Percentiles rank a stretch among this genome's conserved stretches.
Evolutionary conservation across 1,140 invertebrate genomes (phyloP).

Genomic region (Lethrus apterus): DNA sequence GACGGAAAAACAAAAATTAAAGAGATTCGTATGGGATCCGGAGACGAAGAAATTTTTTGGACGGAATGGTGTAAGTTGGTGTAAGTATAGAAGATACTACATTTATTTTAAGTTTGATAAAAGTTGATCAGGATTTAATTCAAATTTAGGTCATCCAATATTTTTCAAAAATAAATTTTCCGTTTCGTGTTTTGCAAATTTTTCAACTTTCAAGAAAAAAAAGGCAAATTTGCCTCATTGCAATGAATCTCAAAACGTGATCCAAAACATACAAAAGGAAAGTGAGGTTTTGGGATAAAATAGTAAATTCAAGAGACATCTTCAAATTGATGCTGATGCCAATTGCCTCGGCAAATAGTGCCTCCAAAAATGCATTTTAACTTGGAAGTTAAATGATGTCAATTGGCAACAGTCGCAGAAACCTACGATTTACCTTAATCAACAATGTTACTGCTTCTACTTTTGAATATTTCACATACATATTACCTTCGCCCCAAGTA

Average conservation of each 20-base stretch:
- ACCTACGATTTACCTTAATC: too few relatives aligned
- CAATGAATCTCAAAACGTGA: background rate
- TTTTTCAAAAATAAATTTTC: background rate
- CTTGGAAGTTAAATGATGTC: too few relatives aligned
- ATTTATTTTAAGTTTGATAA: background rate
- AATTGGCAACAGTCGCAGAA: too few relatives aligned
- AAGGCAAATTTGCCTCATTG: background rate
- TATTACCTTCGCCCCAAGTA: too few relatives aligned
- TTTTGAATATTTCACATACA: too few relatives aligned
- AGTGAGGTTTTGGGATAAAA: background rate
- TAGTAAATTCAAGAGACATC: background rate
- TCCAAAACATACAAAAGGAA: background rate
- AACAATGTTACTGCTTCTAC: too few relatives aligned
- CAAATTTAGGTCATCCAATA: background rate
- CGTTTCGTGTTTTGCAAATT: background rate
- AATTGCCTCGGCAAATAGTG: too few relatives aligned
- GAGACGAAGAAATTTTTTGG: conserved; percentile 60
- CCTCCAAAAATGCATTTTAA: too few relatives aligned
- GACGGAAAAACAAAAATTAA: conserved; percentile 50
- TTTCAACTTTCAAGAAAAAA: background rate
- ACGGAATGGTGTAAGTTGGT: conserved; percentile 61
- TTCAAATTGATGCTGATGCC: too few relatives aligned
- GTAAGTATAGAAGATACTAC: conserved; percentile 46
- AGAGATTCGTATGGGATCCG: conserved; percentile 60
- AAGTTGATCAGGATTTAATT: background rate